Conservation (phyloP, 2,888 invertebrate genomes). For the Acleris literana region DNA sequence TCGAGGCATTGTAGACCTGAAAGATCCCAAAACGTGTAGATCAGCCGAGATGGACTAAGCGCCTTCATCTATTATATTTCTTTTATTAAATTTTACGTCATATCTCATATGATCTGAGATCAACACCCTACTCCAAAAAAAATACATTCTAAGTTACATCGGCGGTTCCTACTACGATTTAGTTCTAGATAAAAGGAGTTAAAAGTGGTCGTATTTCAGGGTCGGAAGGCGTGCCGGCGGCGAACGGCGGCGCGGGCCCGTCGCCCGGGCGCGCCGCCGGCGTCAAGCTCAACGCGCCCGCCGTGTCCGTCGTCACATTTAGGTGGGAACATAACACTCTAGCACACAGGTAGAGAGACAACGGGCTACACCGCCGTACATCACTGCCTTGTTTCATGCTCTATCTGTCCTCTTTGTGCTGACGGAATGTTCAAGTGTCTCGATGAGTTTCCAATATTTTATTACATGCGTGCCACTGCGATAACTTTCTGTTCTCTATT, state of each 20-base stretch:
- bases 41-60: too few species aligned
- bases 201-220: background rate
- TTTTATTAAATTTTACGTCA: too few species aligned
- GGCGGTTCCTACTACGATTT: too few species aligned
- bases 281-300: conserved; percentile 85
- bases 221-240: conserved; percentile 24
- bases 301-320: conserved; percentile 95
- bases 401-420: background rate
- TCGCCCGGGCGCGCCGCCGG: conserved; percentile 76
- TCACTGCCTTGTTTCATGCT: conserved; percentile 37
- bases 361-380: conserved; percentile 70
- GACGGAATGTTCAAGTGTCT: background rate
- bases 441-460: background rate
- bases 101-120: too few species aligned
- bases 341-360: conserved; percentile 87
- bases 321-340: conserved; percentile 90
- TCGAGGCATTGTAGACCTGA: too few species aligned
- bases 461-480: too few species aligned
- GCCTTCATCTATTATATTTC: too few species aligned
- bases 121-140: too few species aligned
- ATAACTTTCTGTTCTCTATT: too few species aligned
- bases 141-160: too few species aligned
- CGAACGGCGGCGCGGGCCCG: conserved; percentile 55
- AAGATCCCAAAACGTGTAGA: too few species aligned
- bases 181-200: background rate